A percentile compares a stretch with the other conserved stretches of the same genome.
Conservation (phyloP, 1,140 invertebrate species). For the Coptotermes formosanus region DNA sequence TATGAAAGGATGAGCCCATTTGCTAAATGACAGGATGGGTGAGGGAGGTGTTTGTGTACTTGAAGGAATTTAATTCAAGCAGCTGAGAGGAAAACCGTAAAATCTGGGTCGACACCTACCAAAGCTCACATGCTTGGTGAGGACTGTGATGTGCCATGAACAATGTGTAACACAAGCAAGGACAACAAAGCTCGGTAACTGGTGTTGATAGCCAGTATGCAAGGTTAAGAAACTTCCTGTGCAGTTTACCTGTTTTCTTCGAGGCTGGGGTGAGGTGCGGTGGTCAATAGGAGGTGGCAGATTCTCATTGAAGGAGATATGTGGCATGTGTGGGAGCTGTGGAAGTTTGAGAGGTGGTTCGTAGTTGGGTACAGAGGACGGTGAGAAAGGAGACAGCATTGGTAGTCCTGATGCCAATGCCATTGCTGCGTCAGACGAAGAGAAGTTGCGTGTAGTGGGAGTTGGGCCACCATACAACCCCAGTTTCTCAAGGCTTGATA, state of each 20-base stretch:
- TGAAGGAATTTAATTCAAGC: too few relatives aligned
- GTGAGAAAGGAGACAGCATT: conserved; percentile 29
- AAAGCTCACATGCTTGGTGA: too few relatives aligned
- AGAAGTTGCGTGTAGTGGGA: conserved; percentile 31
- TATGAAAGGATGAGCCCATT: too few relatives aligned
- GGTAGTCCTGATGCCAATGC: neutral
- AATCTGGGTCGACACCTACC: too few relatives aligned
- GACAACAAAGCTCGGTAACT: neutral
- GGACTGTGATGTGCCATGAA: too few relatives aligned
- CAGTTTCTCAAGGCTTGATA: conserved; percentile 30
- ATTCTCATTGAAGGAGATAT: conserved; percentile 50
- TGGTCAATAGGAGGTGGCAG: conserved; percentile 40
- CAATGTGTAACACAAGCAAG: neutral
- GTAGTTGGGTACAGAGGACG: conserved; percentile 28
- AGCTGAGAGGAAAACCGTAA: too few relatives aligned
- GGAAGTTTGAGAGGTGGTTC: conserved; percentile 46
- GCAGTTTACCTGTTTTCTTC: conserved; percentile 58
- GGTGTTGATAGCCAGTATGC: neutral
- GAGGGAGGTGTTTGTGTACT: too few relatives aligned
- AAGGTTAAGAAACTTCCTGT: too few relatives aligned
- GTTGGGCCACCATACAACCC: conserved; percentile 10
- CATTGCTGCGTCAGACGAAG: conserved; percentile 27
- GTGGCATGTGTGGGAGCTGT: conserved; percentile 49
- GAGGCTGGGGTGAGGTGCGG: conserved; percentile 70
- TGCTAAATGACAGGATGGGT: too few relatives aligned